A percentile compares a stretch with the other conserved stretches of the same genome.
Conservation (phyloP, 2,888 invertebrate species). For the Antheraea yamamai region DNA sequence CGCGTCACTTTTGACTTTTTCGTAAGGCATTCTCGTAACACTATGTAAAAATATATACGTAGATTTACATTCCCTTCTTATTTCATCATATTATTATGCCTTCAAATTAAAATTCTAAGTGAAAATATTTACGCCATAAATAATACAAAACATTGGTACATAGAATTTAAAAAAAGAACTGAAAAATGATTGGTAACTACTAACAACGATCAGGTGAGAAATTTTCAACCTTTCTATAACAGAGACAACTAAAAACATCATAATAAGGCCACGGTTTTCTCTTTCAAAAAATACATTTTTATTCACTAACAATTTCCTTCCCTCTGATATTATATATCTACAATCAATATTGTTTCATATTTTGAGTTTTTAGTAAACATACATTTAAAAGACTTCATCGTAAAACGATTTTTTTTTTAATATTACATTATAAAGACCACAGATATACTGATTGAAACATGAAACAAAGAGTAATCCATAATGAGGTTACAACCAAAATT, state of each 20-base stretch:
- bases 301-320: background rate
- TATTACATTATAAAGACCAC: background rate
- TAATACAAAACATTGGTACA: slow-evolving; percentile 21
- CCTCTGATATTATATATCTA: background rate
- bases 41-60: background rate
- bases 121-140: slow-evolving; percentile 23
- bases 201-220: slow-evolving; percentile 24
- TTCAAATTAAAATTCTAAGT: slow-evolving; percentile 23
- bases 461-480: background rate
- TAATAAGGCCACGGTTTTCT: background rate
- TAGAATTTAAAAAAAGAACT: slow-evolving; percentile 26
- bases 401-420: background rate
- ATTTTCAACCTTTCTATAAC: slow-evolving; percentile 36
- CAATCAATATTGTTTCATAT: background rate
- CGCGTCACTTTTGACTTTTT: background rate
- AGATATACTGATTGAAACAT: background rate
- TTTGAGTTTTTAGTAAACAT: background rate
- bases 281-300: background rate
- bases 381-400: background rate
- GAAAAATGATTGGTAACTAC: slow-evolving; percentile 27
- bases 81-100: slow-evolving; percentile 8
- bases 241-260: slow-evolving; percentile 22
- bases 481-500: background rate
- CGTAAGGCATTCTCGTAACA: background rate
- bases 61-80: background rate